Base-by-base conservation (phyloP, 2,888 invertebrate genomes). In the Mimachlamys varia region DNA sequence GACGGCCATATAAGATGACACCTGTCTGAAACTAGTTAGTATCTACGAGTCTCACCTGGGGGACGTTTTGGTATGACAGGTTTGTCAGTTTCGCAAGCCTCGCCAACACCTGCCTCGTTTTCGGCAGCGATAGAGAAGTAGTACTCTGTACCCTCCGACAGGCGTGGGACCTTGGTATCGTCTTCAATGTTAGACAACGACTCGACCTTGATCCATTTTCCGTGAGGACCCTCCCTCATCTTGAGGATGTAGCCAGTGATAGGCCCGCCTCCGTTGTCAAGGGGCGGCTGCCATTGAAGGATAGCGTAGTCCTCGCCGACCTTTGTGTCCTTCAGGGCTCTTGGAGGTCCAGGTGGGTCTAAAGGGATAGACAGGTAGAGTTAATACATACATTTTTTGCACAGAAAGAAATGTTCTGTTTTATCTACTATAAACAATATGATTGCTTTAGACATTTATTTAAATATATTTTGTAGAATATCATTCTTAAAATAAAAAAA, bases 21-120 rank as follows among this genome's bases (percentile, higher is more conserved):
- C 17, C 17, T 53, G 53, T 53, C 53, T 2, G 15, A 53, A 13
- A 87, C 33, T 88, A 90, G 87, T 10, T 22, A 87, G 53, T 1
- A 17, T 44, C 7, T 3, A 58, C n/a, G 88, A 38, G 27, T 12
- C 50, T 49, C 97, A 98, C 98, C 95, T 91, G 91, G 92, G 89
- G 93, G 95, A 93, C 93, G 94, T 93, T 94, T 94, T 92, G 93
- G 95, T 93, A 92, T 93, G 76, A 91, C 95, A 17, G 95, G 90
- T 62, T 93, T 92, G 22, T 95, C 94, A 22, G 95, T 95, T 91
- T 95, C 94, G 88, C 94, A 93, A 19, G 94, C 92, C 44, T 95
- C 93, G 58, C 96, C 94, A 62, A 92, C 90, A 19, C 96, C 96
- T 38, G 94, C 92, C 87, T 93, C 94, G 94, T 97, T 97, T 92